Evolutionary conservation across 2,113 vertebrate genomes (phyloP).

Genomic region (Melanostigma gelatinosum): DNA sequence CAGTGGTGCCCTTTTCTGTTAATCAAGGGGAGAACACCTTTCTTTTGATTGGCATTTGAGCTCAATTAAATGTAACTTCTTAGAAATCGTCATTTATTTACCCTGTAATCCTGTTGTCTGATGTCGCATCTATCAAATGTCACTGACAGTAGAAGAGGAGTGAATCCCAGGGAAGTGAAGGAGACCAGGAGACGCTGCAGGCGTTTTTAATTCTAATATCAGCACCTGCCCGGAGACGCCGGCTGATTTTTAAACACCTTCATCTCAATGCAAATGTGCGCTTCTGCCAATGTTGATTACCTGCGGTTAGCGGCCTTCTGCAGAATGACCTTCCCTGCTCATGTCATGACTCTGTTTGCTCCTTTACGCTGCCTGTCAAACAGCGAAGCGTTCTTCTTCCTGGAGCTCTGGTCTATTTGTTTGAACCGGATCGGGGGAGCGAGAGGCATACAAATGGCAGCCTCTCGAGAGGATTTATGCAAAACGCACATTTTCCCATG

Average conservation of each 20-base stretch:
- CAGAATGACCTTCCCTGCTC: constrained; percentile 64
- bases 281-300: constrained; percentile 66
- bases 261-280: constrained; percentile 71
- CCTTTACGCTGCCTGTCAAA: constrained; percentile 74
- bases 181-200: neutral
- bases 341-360: constrained; percentile 67
- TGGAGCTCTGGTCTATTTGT: constrained; percentile 46
- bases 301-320: constrained; percentile 49
- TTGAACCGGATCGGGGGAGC: constrained; percentile 30
- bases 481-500: constrained; percentile 27
- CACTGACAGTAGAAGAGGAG: constrained; percentile 8
- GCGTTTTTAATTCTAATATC: constrained; percentile 51
- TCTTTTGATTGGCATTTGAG: neutral
- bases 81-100: constrained; percentile 1
- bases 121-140: constrained; percentile 18
- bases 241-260: constrained; percentile 58
- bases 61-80: neutral
- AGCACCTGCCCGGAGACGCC: constrained; percentile 1
- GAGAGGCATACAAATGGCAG: constrained; percentile 44
- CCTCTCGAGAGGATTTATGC: constrained; percentile 56
- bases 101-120: constrained; percentile 1
- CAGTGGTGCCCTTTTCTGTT: neutral
- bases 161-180: neutral
- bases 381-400: constrained; percentile 38
- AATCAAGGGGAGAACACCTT: neutral